Evolutionary conservation across 2,888 invertebrate species (phyloP).

Genomic region (Mesorhabditis spiculigera): DNA sequence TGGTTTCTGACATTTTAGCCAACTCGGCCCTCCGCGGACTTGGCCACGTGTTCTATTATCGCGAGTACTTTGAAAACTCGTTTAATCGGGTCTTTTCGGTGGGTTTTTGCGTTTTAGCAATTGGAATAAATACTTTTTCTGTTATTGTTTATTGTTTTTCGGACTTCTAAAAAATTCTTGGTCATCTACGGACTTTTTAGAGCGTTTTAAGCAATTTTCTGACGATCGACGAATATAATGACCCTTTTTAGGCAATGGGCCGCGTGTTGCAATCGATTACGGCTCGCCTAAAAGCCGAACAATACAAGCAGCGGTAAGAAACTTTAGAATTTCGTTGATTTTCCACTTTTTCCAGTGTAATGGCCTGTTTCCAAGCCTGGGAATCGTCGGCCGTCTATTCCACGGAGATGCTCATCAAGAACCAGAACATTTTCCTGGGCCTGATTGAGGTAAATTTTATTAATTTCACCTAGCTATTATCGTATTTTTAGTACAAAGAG

Average conservation of each 20-base stretch:
- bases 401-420: constrained; percentile 79
- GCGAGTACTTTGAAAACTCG: constrained; percentile 62
- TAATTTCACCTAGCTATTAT: neutral
- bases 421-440: constrained; percentile 88
- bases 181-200: too few relatives aligned
- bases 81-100: constrained; percentile 27
- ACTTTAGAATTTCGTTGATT: neutral
- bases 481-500: neutral
- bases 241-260: constrained; percentile 4
- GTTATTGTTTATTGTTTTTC: too few relatives aligned
- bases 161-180: too few relatives aligned
- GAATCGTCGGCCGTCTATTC: constrained; percentile 96
- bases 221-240: too few relatives aligned
- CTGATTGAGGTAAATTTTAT: constrained; percentile 59
- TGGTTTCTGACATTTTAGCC: constrained; percentile 91
- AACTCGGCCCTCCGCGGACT: constrained; percentile 89
- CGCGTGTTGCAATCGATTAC: neutral
- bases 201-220: too few relatives aligned
- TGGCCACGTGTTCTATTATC: constrained; percentile 87
- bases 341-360: neutral
- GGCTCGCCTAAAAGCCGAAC: neutral
- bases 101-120: neutral
- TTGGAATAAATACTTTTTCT: too few relatives aligned
- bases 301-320: neutral
- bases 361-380: constrained; percentile 77